phyloP scores from a whole-genome alignment of 23 tunicate species.

The Ciona savignyi region DNA sequence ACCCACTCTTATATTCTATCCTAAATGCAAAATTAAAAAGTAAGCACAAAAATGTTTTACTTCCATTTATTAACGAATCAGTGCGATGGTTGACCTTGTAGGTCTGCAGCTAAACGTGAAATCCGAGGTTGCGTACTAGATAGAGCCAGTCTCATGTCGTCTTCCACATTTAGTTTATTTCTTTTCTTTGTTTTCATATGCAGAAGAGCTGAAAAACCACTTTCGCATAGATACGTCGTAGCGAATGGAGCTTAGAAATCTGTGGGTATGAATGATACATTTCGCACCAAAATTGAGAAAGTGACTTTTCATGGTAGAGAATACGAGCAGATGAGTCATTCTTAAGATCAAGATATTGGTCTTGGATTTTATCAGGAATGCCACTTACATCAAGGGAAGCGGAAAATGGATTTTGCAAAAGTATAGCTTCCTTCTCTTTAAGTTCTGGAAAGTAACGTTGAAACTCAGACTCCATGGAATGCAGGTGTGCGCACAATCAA shows the following conservation, averaged over 20 bases:
- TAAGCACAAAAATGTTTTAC: too few species aligned
- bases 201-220: slow-evolving; percentile 23
- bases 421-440: slow-evolving; percentile 15
- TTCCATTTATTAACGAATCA: too few species aligned
- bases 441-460: slow-evolving; percentile 44
- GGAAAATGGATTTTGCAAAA: slow-evolving; percentile 17
- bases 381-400: slow-evolving; percentile 12
- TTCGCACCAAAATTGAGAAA: too few species aligned
- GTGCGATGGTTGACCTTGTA: too few species aligned
- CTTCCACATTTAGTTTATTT: too few species aligned
- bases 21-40: too few species aligned
- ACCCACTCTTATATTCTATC: too few species aligned
- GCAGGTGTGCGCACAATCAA: slow-evolving; percentile 17
- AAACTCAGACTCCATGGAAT: slow-evolving; percentile 16
- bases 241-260: slow-evolving; percentile 26
- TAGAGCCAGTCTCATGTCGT: slow-evolving; percentile 26
- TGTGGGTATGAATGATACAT: slow-evolving; percentile 22
- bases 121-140: slow-evolving; percentile 26
- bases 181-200: slow-evolving; percentile 46
- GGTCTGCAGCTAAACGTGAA: too few species aligned
- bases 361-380: slow-evolving; percentile 34
- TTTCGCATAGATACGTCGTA: slow-evolving; percentile 43
- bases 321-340: slow-evolving; percentile 29
- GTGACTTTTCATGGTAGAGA: slow-evolving; percentile 21
- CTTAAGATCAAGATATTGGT: slow-evolving; percentile 21